Base-by-base conservation (phyloP, 2,888 invertebrate genomes). In the Pandemis corylana region DNA sequence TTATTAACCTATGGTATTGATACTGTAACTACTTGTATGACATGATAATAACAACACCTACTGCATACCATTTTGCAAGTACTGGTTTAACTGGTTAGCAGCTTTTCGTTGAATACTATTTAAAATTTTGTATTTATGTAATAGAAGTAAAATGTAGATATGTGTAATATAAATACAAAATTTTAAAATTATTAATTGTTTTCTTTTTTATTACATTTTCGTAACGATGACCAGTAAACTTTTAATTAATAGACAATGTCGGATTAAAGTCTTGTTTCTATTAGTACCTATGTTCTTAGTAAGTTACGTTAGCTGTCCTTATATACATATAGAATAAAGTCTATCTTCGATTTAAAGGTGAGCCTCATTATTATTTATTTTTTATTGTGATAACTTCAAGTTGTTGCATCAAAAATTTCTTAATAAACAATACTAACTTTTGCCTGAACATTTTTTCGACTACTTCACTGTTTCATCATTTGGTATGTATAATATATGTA, bases 71-170 rank as follows among this genome's bases (percentile, higher is more conserved):
- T 89, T 67, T 90, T 92, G 91, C 90, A 88, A 92, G 90, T 93
- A 91, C 90, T 91, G 94, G 93, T 94, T 92, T 91, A 91, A 92
- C 89, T 91, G 94, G 93, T 94, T 92, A 91, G 92, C 90, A 91
- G 92, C 90, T 94, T 92, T 93, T 93, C 87, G 92, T 94, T 95
- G 92, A 89, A 90, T 92, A 84, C 85, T 87, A 84, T 89, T 92
- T 94, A 94, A 95, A 95, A 94, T 95, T 95, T 95, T 95, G 95
- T 95, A 95, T 95, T 95, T 95, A 94, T 95, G 90, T 92, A 92
- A 93, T 94, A 93, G 93, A 92, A 91, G 90, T 91, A 92, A 94
- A 91, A 89, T 95, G 94, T 95, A 95, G 95, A 95, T 95, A 94
- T 92, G 88, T 91, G 92, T 92, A 89, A 93, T 92, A 92, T 93